Evolutionary conservation across 2,888 invertebrate genomes (phyloP), one percentile per base, ranked within the genome.

Genomic region (Andrena hattorfiana): DNA sequence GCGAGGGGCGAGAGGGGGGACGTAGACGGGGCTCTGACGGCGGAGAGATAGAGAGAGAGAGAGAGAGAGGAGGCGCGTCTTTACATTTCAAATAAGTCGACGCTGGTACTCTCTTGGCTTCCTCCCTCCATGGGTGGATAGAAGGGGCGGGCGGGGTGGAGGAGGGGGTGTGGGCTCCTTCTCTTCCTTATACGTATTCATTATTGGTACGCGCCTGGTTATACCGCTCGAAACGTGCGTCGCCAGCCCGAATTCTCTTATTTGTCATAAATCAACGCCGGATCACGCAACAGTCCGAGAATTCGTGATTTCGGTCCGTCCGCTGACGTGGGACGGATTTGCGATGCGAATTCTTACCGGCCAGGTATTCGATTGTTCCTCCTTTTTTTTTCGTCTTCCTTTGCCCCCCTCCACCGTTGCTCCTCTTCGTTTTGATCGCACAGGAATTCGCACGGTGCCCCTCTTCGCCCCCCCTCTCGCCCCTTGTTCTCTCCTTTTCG

Each of bases 11-110:
- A 7, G 32, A 6, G 66, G 13, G 72, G 20, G 7, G 54, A n/a
- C 51, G 51, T 3, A 42, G 42, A 20, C 56, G 4, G 26, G 56
- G 56, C 13, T 13, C 42, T 1, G 51, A n/a, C 51, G 51, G 2
- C 54, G 3, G 3, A 8, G 28, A 69, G 76, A 77, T 56, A 10
- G 30, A 30, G 73, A 73, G 71, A 85, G 74, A 10, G 30, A 30
- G 73, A 73, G 71, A 85, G 74, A 84, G 72, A 71, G 60, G 73
- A 74, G 62, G 70, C 87, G 85, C 89, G 89, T 92, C 90, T 92
- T 93, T 92, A 93, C 92, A 93, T 93, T 93, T 93, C 92, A 93
- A 93, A 93, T 93, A 91, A 92, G 92, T 93, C 92, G 87, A 90
- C 89, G 87, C 90, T 91, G 87, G 85, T 87, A 86, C 77, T 67